phyloP scores from a whole-genome alignment of 2,888 invertebrate species.

The Nemapogon koenigi region DNA sequence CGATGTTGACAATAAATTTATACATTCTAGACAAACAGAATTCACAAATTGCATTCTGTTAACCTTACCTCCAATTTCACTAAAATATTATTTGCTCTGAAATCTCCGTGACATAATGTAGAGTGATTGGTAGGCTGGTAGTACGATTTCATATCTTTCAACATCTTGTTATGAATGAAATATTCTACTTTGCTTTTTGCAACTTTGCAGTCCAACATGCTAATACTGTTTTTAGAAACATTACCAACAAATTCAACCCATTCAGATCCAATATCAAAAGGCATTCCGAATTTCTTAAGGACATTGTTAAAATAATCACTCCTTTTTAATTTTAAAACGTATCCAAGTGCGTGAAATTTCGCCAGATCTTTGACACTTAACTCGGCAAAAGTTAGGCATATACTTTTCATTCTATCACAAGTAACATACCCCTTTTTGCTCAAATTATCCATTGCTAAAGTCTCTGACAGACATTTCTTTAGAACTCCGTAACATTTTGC shows the following conservation, averaged over 20 bases:
- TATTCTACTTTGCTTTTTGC: background rate
- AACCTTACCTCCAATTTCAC: conserved; percentile 13
- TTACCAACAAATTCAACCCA: conserved; percentile 6
- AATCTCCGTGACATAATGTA: conserved; percentile 15
- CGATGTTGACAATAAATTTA: too few species aligned
- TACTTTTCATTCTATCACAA: conserved; percentile 24
- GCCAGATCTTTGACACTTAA: conserved; percentile 30
- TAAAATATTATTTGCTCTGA: conserved; percentile 13
- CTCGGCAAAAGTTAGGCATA: conserved; percentile 29
- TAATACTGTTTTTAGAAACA: conserved; percentile 9
- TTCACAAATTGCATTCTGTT: too few species aligned
- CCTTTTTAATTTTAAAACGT: conserved; percentile 24
- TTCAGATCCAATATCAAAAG: conserved; percentile 10
- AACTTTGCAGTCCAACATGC: conserved; percentile 9
- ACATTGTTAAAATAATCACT: conserved; percentile 27
- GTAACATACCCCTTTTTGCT: conserved; percentile 26
- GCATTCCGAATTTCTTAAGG: conserved; percentile 10
- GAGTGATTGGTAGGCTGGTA: conserved; percentile 1
- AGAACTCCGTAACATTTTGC: conserved; percentile 21
- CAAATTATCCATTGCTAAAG: conserved; percentile 33
- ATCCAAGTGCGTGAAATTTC: conserved; percentile 33
- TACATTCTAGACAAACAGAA: too few species aligned
- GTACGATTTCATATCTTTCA: background rate
- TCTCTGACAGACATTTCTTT: conserved; percentile 22
- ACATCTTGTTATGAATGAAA: background rate